Base-by-base conservation (phyloP, 2,888 invertebrate species). In the Apantesis nais region DNA sequence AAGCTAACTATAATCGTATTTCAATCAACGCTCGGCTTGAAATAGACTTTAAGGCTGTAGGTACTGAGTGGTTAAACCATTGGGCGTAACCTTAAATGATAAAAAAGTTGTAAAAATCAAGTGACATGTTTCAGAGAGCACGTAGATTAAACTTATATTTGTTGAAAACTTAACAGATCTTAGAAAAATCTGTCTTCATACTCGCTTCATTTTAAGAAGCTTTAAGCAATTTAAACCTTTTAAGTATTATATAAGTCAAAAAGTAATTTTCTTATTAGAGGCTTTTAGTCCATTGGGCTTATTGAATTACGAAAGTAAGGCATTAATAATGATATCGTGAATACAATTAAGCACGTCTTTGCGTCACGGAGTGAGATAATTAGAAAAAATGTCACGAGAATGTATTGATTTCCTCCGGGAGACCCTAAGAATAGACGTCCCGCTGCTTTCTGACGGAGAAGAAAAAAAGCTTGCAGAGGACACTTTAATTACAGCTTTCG, bases 321-420 rank as follows among this genome's bases (percentile, higher is more conserved):
- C 29, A 8, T 29, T 25, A 58, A 7, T 58, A 29, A 29, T 29
- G 16, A 58, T 29, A 58, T 58, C 1, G 29, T 58, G 29, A 58
- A 58, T 16, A 58, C 14, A 14, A 29, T 58, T 25, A 58, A 14
- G 29, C 5, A 5, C 58, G 29, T 2, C 16, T 29, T 58, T 29
- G 58, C 25, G 29, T 29, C 58, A 58, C 29, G 14, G 58, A 58
- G 58, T 58, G 16, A 16, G 58, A 29, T 29, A 58, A 58, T 29
- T 29, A 58, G 58, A 29, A 29, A 58, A 29, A 58, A 58, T 29
- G 29, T 8, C 29, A 16, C 14, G 29, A 39, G 58, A 58, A 16
- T 39, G 29, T 66, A 66, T 66, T 66, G 66, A 66, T 66, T 66
- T 66, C 66, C 55, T 58, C 66, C 11, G 29, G 58, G 58, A 39